These are phyloP conservation scores for Drosophila multiciliata DNA, from an alignment of 2,888 invertebrate species.

Conservation along the genomic window DNA sequence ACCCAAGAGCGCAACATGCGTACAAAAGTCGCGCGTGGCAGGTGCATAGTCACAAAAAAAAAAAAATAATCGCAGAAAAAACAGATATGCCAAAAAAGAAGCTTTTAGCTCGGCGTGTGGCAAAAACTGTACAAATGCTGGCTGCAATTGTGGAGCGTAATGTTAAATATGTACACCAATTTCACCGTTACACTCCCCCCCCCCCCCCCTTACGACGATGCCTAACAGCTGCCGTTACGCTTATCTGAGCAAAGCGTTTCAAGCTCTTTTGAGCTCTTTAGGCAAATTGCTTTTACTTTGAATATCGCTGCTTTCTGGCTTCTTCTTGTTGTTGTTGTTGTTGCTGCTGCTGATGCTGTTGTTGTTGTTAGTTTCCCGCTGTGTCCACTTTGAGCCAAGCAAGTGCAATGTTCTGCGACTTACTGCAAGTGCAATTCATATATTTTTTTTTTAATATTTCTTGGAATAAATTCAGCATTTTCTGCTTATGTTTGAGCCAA, in stretches of 20 bases:
- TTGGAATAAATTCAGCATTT: neutral
- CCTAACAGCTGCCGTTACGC: conserved; percentile 64
- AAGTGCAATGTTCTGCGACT: conserved; percentile 24
- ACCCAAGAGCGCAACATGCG: conserved; percentile 59
- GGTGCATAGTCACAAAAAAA: conserved; percentile 45
- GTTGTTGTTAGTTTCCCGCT: conserved; percentile 7
- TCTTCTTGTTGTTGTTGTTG: conserved; percentile 1
- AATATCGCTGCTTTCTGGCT: conserved; percentile 16
- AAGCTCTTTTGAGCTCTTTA: conserved; percentile 64
- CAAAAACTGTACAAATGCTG: conserved; percentile 62
- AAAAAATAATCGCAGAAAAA: conserved; percentile 8
- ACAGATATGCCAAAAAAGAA: conserved; percentile 33
- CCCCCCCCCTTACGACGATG: neutral
- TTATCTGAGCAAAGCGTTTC: conserved; percentile 67
- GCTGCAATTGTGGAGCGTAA: conserved; percentile 61
- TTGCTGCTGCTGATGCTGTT: neutral
- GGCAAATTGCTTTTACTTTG: conserved; percentile 68
- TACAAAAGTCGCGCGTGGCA: conserved; percentile 73
- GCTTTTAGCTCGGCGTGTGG: conserved; percentile 6
- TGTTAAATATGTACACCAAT: conserved; percentile 68
- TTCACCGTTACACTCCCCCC: neutral
- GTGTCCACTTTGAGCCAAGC: conserved; percentile 18
- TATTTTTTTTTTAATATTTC: conserved; percentile 22
- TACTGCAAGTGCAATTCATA: conserved; percentile 3
- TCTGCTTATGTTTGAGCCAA: neutral